phyloP scores from a whole-genome alignment of 23 tunicate genomes.

The Halocynthia roretzi region DNA sequence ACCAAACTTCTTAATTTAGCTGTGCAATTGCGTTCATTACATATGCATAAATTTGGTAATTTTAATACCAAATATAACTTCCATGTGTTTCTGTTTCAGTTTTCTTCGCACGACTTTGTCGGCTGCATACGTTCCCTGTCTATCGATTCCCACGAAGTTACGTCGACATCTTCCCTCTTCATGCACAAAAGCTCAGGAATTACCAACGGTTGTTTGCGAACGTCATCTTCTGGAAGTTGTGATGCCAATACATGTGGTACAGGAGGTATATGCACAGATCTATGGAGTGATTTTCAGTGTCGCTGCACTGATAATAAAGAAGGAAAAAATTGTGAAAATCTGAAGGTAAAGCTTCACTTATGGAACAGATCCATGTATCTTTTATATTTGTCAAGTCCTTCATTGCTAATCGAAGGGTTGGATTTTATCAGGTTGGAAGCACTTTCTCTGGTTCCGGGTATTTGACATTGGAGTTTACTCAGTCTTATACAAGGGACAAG shows the following conservation, averaged over 20 bases:
- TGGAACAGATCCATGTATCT: neutral
- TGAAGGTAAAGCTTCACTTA: conserved; percentile 28
- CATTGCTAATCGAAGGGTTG: neutral
- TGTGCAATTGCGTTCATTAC: too few species aligned
- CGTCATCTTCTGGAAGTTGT: conserved; percentile 1
- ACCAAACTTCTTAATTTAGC: too few species aligned
- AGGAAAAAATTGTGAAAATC: conserved; percentile 49
- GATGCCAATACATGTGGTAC: conserved; percentile 35
- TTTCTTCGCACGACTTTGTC: conserved; percentile 70
- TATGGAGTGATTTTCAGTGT: conserved; percentile 47
- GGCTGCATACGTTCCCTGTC: conserved; percentile 51
- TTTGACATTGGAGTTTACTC: conserved; percentile 13
- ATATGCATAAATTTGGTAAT: too few species aligned
- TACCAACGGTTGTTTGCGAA: conserved; percentile 34
- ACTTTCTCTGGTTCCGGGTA: conserved; percentile 39
- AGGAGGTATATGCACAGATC: conserved; percentile 40
- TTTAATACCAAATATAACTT: neutral
- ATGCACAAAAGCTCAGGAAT: conserved; percentile 11
- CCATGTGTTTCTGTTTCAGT: conserved; percentile 11
- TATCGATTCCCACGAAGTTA: conserved; percentile 29
- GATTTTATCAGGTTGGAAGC: conserved; percentile 35
- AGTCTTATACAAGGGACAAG: neutral
- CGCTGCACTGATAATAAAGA: conserved; percentile 37
- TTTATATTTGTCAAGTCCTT: neutral
- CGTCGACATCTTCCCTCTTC: conserved; percentile 9